Base-by-base conservation (phyloP, 1,140 invertebrate genomes). In the Drosophila novamexicana region DNA sequence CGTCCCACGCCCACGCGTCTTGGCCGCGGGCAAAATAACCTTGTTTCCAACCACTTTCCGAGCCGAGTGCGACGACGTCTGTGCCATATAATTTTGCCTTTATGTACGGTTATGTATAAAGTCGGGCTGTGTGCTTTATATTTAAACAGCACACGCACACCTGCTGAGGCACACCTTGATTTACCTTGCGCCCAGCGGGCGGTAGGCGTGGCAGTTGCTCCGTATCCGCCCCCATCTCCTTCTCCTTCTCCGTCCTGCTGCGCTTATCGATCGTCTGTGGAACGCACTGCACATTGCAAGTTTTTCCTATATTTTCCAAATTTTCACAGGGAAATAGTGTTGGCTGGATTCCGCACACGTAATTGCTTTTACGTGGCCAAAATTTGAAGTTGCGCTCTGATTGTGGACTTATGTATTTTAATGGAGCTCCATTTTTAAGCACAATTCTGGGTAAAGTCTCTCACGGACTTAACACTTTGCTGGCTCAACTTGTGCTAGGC, bases 11-110 rank as follows among this genome's bases (percentile, higher is more conserved):
- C 65, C 40, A 57, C 22, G 61, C 49, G 49, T 58, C 58, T 56
- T 64, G 37, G 61, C 68, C 63, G 57, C 56, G 57, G 58, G 67
- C 58, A 71, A 56, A 72, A 71, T 77, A 86, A 86, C 83, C 83
- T 86, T 86, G 83, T 86, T 86, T 85, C 66, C 72, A 85, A 86
- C 82, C 82, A 86, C 82, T 85, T 77, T 69, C 42, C 56, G 75
- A 66, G 22, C 74, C 68, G 73, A 79, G 82, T 82, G 79, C 83
- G 22, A 22, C 45, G 62, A 56, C 63, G 78, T 65, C 53, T 79
- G 76, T 62, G 66, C 83, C 50, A 88, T 88, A 86, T 86, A 86
- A 77, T 77, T 73, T 73, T 57, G 54, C 40, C 58, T 54, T 45
- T 42, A 54, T 66, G 62, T 75, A 72, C n/a, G 54, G 37, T 49